Evolutionary conservation across 2,888 invertebrate genomes (phyloP).

Genomic region (Thalpophila matura): DNA sequence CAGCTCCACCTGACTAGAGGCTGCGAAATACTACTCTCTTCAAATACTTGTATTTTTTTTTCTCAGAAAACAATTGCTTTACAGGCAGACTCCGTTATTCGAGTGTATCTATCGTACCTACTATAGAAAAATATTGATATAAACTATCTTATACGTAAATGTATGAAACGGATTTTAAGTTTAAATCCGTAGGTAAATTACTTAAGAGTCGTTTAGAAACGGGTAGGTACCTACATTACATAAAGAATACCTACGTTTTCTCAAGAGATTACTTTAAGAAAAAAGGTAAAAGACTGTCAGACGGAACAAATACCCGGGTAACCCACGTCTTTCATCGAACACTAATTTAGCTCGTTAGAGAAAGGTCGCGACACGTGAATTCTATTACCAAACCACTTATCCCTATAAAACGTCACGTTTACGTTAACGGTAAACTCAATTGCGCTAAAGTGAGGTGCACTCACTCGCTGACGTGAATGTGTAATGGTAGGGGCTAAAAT

Average conservation of each 20-base stretch:
- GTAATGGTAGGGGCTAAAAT: constrained; percentile 68
- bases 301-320: constrained; percentile 28
- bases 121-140: constrained; percentile 1
- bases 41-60: constrained; percentile 66
- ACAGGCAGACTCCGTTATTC: constrained; percentile 59
- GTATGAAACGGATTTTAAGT: constrained; percentile 6
- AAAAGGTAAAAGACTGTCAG: constrained; percentile 31
- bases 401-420: constrained; percentile 66
- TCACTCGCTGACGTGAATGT: constrained; percentile 64
- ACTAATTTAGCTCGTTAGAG: constrained; percentile 51
- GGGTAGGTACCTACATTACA: not conserved
- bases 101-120: constrained; percentile 39
- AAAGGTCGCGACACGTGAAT: constrained; percentile 57
- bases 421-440: constrained; percentile 64
- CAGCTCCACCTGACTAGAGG: constrained; percentile 66
- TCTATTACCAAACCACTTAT: constrained; percentile 61
- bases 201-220: constrained; percentile 7
- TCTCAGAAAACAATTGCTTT: constrained; percentile 69
- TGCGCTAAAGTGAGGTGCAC: constrained; percentile 60
- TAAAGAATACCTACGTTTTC: constrained; percentile 13
- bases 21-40: constrained; percentile 66
- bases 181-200: constrained; percentile 4
- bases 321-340: constrained; percentile 47
- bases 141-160: not conserved
- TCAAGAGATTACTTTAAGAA: constrained; percentile 5